Percentiles rank a stretch among this genome's conserved stretches.
Conservation (phyloP, 2,113 vertebrate genomes). For the Centropus bengalensis region DNA sequence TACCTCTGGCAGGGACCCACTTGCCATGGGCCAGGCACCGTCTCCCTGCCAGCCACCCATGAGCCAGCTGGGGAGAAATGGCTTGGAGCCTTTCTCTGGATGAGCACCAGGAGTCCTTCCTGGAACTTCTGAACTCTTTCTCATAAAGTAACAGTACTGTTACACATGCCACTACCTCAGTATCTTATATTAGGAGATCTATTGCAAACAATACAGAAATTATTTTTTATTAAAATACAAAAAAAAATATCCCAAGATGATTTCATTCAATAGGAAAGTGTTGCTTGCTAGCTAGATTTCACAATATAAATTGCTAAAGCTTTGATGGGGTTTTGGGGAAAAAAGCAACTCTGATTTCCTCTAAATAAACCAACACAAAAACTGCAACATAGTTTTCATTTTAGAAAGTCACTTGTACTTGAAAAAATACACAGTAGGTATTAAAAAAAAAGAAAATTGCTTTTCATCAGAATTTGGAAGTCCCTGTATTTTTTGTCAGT, state of each 20-base stretch:
- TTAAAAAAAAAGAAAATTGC: neutral
- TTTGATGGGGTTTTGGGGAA: neutral
- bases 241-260: neutral
- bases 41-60: neutral
- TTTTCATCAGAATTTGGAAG: constrained; percentile 4
- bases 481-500: constrained; percentile 24
- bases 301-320: neutral
- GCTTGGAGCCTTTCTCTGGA: neutral
- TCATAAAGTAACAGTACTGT: neutral
- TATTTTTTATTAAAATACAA: neutral
- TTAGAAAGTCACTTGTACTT: neutral
- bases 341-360: neutral
- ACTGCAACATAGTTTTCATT: neutral
- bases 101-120: neutral
- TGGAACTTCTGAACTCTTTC: neutral
- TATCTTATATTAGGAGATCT: neutral
- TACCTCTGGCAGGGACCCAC: neutral
- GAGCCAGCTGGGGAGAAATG: neutral
- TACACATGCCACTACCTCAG: rapidly evolving
- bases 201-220: neutral
- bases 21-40: neutral
- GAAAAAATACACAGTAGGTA: neutral
- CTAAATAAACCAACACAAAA: constrained; percentile 1
- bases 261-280: neutral
- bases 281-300: neutral